A percentile compares a stretch with the other conserved stretches of the same genome.
phyloP scores from a whole-genome alignment of 2,797 vertebrate genomes.

The Thalassophryne amazonica region DNA sequence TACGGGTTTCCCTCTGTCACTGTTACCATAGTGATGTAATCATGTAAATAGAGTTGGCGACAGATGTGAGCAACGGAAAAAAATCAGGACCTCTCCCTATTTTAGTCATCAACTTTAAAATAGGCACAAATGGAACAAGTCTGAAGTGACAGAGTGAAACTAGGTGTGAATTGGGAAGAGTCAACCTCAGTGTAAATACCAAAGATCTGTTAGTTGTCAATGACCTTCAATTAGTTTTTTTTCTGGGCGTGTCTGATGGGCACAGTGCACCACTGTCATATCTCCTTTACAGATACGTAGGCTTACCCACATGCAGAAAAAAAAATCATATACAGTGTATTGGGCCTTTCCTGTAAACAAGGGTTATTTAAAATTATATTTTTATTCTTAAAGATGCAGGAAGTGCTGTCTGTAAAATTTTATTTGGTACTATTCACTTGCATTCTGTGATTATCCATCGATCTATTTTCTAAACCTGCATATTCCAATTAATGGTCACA shows the following conservation, averaged over 20 bases:
- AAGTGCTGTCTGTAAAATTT: too few relatives aligned
- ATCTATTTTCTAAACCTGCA: too few relatives aligned
- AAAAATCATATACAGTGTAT: too few relatives aligned
- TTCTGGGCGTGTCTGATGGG: slow-evolving; percentile 9
- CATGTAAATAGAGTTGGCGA: slow-evolving; percentile 46
- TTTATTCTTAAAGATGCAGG: too few relatives aligned
- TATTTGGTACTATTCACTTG: too few relatives aligned
- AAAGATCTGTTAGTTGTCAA: neutral
- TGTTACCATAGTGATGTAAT: slow-evolving; percentile 57
- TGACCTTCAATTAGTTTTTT: neutral
- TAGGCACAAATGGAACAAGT: slow-evolving; percentile 13
- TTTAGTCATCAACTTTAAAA: slow-evolving; percentile 53
- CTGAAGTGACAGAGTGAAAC: slow-evolving; percentile 18
- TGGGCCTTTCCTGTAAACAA: too few relatives aligned
- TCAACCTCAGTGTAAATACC: neutral
- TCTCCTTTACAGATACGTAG: too few relatives aligned
- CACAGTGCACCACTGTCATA: too few relatives aligned
- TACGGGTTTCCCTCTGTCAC: slow-evolving; percentile 56
- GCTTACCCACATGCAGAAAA: too few relatives aligned
- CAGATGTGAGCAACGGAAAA: slow-evolving; percentile 49
- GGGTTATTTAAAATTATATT: too few relatives aligned
- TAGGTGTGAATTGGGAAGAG: slow-evolving; percentile 25
- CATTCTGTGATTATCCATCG: too few relatives aligned
- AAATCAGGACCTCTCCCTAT: slow-evolving; percentile 56
- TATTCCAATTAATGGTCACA: too few relatives aligned